Base-by-base conservation (phyloP, 1,140 invertebrate species). In the Zaprionus ghesquierei region DNA sequence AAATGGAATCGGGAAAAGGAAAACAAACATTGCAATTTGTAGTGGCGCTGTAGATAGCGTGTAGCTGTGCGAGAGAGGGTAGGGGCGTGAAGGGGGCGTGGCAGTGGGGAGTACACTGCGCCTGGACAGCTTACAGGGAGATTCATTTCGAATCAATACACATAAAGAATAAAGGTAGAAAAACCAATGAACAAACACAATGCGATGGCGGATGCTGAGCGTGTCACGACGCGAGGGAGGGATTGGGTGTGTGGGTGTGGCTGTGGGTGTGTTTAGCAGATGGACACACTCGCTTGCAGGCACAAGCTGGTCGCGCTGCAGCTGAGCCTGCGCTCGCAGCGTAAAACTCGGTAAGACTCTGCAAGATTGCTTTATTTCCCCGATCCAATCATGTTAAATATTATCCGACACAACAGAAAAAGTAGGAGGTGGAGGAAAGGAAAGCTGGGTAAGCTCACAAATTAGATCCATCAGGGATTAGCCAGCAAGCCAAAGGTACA, bases 111-210 rank as follows among this genome's bases (percentile, higher is more conserved):
- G 76, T 55, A 71, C 69, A 31, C 79, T 68, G 49, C 70, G 75
- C 76, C 75, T 79, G 73, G 61, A 54, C 70, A 71, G 82, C 82
- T 87, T 87, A 89, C 82, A 73, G 59, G 59, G 58, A 82, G 84
- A 86, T 86, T 86, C 84, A 86, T 86, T 86, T 86, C 82, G 79
- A 86, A 86, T 86, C 82, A 82, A 86, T 86, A 87, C 82, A 86
- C 82, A 86, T 87, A 89, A 87, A 89, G 75, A 69, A 87, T 82
- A 75, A 75, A 85, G 72, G 68, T 69, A 60, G 63, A 59, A 60
- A 84, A 86, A 65, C 75, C 75, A 61, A 68, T 66, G 64, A 53
- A 54, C 78, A 74, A 69, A 76, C 65, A 69, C 70, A 76, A 63
- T 33, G 61, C 54, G 49, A 64, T 49, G 62, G 33, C 58, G 58